A percentile compares a stretch with the other conserved stretches of the same genome.
Conservation (phyloP, 1,140 invertebrate genomes). For the Pristionchus pacificus region DNA sequence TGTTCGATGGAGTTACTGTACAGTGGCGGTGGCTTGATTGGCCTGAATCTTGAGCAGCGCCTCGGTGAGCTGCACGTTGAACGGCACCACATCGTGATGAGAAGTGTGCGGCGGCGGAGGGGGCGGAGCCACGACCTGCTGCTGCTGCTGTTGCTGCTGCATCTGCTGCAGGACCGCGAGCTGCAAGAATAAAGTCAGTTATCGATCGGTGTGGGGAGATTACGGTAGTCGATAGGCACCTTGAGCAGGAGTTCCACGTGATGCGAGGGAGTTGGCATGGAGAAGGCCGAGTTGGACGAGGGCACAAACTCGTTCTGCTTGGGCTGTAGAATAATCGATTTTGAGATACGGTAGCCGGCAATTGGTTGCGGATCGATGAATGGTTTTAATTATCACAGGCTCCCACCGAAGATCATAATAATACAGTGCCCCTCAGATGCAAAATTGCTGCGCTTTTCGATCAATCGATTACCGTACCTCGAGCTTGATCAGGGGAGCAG, state of each 20-base stretch:
- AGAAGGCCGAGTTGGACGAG: background rate
- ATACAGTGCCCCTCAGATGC: too few species aligned
- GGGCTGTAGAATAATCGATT: too few species aligned
- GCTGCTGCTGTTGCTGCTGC: background rate
- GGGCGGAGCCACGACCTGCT: background rate
- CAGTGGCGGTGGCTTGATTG: too few species aligned
- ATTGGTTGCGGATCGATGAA: background rate
- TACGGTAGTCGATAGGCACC: background rate
- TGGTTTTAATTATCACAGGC: too few species aligned
- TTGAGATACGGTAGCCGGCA: background rate
- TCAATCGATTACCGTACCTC: too few species aligned
- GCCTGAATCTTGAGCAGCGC: background rate
- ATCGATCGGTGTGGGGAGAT: background rate
- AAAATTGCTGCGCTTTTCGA: too few species aligned
- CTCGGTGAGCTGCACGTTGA: background rate
- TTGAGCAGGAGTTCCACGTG: background rate
- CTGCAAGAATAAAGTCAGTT: background rate
- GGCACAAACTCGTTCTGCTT: background rate
- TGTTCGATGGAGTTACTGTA: too few species aligned
- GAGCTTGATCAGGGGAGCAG: background rate
- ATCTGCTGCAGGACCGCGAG: background rate
- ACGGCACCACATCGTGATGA: background rate
- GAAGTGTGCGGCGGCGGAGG: background rate
- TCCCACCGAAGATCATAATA: too few species aligned
- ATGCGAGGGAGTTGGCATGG: background rate